Evolutionary conservation across 2,113 vertebrate species (phyloP), one percentile per base, ranked within the genome.

Genomic region (Pycnonotus jocosus): DNA sequence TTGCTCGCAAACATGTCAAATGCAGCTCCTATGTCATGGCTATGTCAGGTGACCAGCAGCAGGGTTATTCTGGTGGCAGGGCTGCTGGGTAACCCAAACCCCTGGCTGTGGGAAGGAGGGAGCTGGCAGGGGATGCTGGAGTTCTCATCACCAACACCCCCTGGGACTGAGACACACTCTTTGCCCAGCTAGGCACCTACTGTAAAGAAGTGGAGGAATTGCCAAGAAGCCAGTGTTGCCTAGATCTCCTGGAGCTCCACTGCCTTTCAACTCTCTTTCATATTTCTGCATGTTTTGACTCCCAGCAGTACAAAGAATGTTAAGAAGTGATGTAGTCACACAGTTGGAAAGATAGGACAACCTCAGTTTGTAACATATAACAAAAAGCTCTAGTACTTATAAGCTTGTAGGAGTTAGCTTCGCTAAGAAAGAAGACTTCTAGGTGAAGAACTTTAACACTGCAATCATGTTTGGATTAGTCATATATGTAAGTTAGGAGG

Each of bases 11-110:
- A 80, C 81, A 87, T 38, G 87, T 85, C 91, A 90, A 92, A 77
- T 20, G 45, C 91, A 95, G 81, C 73, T 92, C 79, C 88, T 83
- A 30, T 61, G 82, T 76, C 92, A 83, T 31, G 42, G 71, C 74
- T 90, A 16, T 21, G 12, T 83, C 95, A 82, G 82, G 47, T 86
- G 94, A 94, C 68, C 58, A 88, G 90, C 79, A 81, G 76, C 64
- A 90, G 58, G 51, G 88, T 90, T 93, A 96, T 94, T 93, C 85
- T 96, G 90, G 76, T 84, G 76, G 51, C 47, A 53, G 15, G 68
- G 23, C 82, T 95, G 90, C 72, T 92, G 71, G 60, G 69, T 88
- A 90, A 95, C 73, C 94, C 91, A 93, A 94, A 88, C 83, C 92
- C 90, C 79, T 66, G 79, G 81, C 82, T 86, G 50, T 70, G 47